phyloP scores from a whole-genome alignment of 2,888 invertebrate genomes.

The Tortrix viridana region DNA sequence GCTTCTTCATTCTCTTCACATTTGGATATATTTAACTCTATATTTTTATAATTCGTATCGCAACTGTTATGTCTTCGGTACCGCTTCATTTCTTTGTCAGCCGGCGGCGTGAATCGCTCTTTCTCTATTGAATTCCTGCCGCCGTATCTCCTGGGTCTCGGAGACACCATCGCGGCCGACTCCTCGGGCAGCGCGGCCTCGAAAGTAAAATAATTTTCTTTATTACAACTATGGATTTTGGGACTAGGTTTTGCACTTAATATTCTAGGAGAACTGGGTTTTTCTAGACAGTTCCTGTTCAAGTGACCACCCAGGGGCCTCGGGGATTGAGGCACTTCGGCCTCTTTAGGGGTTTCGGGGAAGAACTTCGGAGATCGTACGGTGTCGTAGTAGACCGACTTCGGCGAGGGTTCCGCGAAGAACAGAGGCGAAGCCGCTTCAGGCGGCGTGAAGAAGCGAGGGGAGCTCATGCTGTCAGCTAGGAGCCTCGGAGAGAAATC shows the following conservation, averaged over 20 bases:
- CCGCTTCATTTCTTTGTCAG: conserved; percentile 70
- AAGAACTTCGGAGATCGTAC: conserved; percentile 78
- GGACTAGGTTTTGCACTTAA: conserved; percentile 71
- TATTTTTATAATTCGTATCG: conserved; percentile 72
- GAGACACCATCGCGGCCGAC: conserved; percentile 53
- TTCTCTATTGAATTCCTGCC: conserved; percentile 76
- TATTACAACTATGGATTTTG: conserved; percentile 72
- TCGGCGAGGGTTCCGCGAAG: conserved; percentile 74
- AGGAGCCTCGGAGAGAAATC: conserved; percentile 76
- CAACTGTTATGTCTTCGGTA: conserved; percentile 77
- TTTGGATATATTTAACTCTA: conserved; percentile 65
- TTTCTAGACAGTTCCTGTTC: conserved; percentile 69
- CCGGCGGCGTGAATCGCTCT: conserved; percentile 73
- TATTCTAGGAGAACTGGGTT: conserved; percentile 69
- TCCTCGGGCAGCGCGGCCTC: conserved; percentile 63
- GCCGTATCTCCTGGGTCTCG: conserved; percentile 68
- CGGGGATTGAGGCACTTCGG: conserved; percentile 72
- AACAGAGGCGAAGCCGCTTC: conserved; percentile 75
- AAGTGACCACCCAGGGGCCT: conserved; percentile 65
- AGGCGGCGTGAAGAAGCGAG: conserved; percentile 76
- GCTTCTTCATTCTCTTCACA: conserved; percentile 63
- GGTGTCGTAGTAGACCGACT: conserved; percentile 76
- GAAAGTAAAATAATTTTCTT: conserved; percentile 78
- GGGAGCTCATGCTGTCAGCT: conserved; percentile 68
- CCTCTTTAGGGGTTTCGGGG: conserved; percentile 70